A percentile compares a stretch with the other conserved stretches of the same genome.
Conservation (phyloP, 2,797 vertebrate genomes). For the Garrulus glandarius region DNA sequence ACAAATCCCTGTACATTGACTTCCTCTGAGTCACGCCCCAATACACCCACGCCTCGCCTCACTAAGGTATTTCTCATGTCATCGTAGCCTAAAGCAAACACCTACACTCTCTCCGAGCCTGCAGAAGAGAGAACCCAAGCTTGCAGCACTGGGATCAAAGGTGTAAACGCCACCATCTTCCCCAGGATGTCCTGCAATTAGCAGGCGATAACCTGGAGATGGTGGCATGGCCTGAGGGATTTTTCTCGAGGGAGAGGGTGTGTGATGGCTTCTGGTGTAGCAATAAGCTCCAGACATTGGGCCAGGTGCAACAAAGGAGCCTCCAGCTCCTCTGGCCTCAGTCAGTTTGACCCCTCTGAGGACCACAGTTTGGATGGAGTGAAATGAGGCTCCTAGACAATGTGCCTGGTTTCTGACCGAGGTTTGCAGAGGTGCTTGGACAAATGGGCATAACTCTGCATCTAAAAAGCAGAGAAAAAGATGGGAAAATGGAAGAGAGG, state of each 20-base stretch:
- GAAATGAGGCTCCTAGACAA: background rate
- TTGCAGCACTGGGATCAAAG: slow-evolving; percentile 14
- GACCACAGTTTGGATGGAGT: background rate
- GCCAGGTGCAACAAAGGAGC: background rate
- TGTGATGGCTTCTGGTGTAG: background rate
- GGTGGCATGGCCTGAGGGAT: background rate
- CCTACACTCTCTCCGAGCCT: slow-evolving; percentile 35
- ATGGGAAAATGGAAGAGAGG: background rate
- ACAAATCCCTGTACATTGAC: slow-evolving; percentile 70
- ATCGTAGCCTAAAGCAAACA: slow-evolving; percentile 73
- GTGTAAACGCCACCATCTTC: slow-evolving; percentile 20
- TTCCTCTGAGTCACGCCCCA: slow-evolving; percentile 76
- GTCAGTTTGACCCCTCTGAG: background rate
- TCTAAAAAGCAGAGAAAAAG: background rate
- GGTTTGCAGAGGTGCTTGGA: background rate
- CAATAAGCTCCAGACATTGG: background rate
- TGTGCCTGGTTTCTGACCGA: background rate
- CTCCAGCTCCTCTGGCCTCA: background rate
- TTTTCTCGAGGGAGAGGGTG: background rate
- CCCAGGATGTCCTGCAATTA: slow-evolving; percentile 59
- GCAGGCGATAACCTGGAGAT: background rate
- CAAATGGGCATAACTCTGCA: background rate
- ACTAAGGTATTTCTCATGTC: slow-evolving; percentile 77
- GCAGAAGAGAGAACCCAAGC: slow-evolving; percentile 14
- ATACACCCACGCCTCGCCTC: slow-evolving; percentile 76